These are phyloP conservation scores for Papilio aristodemus DNA, from an alignment of 1,140 invertebrate genomes.

Conservation along the genomic window DNA sequence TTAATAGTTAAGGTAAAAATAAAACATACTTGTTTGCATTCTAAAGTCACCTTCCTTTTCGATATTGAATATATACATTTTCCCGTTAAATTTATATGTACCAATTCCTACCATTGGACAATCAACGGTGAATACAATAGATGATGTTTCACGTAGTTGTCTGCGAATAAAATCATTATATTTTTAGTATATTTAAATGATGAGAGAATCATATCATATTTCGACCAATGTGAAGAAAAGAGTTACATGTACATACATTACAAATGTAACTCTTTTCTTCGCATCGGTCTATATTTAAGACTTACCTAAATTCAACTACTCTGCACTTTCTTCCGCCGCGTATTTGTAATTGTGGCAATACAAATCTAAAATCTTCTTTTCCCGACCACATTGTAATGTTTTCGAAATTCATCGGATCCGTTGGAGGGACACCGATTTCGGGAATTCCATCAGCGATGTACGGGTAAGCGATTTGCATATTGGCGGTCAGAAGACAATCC, in stretches of 20 bases:
- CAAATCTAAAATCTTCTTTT: not conserved
- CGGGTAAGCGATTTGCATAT: conserved; percentile 12
- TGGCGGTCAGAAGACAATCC: conserved; percentile 25
- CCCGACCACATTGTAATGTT: not conserved
- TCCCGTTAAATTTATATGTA: not conserved
- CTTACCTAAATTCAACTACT: not conserved
- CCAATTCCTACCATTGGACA: conserved; percentile 2
- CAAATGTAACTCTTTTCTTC: too few relatives aligned
- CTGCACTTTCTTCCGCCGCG: not conserved
- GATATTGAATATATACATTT: conserved; percentile 1
- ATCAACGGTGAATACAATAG: not conserved
- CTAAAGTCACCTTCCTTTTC: not conserved
- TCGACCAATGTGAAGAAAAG: too few relatives aligned
- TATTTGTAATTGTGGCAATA: not conserved
- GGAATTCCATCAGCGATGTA: conserved; percentile 14
- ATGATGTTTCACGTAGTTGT: not conserved
- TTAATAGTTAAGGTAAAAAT: not conserved
- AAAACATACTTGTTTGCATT: not conserved
- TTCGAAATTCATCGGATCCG: conserved; percentile 30
- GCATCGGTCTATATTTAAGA: not conserved
- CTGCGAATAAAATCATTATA: not conserved
- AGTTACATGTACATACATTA: too few relatives aligned
- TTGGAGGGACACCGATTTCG: not conserved
- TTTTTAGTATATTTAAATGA: too few relatives aligned
- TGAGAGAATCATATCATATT: too few relatives aligned